phyloP scores from a whole-genome alignment of 2,797 vertebrate species.

The Myotis vivesi region DNA sequence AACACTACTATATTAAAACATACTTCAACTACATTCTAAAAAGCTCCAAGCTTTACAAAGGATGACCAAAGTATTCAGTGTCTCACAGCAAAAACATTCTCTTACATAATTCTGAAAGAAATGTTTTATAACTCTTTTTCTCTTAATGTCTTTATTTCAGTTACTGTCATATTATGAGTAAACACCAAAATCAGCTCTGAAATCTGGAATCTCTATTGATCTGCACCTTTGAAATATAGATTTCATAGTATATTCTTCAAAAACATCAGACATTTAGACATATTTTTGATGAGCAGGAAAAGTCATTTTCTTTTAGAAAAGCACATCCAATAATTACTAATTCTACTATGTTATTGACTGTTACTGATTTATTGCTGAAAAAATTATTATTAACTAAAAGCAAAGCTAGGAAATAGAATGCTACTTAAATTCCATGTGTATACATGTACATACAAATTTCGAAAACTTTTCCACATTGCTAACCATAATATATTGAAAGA shows the following conservation, averaged over 20 bases:
- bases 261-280: neutral
- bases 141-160: conserved; percentile 18
- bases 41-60: neutral
- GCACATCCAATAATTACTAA: neutral
- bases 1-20: neutral
- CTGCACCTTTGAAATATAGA: neutral
- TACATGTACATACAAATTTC: neutral
- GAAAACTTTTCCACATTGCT: neutral
- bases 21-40: neutral
- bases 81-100: neutral
- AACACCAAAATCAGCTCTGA: conserved; percentile 34
- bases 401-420: neutral
- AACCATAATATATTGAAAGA: conserved; percentile 33
- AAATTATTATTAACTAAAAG: conserved; percentile 18
- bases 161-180: neutral
- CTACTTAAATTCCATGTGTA: neutral
- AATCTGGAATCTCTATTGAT: conserved; percentile 2
- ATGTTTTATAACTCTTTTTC: neutral
- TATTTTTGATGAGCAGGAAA: conserved; percentile 18
- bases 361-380: neutral
- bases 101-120: neutral
- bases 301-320: conserved; percentile 12
- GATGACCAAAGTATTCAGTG: neutral
- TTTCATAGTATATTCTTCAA: neutral
- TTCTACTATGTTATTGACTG: neutral